A percentile compares a stretch with the other conserved stretches of the same genome.
phyloP scores from a whole-genome alignment of 1,140 invertebrate species.

The Drosophila kohkoa region DNA sequence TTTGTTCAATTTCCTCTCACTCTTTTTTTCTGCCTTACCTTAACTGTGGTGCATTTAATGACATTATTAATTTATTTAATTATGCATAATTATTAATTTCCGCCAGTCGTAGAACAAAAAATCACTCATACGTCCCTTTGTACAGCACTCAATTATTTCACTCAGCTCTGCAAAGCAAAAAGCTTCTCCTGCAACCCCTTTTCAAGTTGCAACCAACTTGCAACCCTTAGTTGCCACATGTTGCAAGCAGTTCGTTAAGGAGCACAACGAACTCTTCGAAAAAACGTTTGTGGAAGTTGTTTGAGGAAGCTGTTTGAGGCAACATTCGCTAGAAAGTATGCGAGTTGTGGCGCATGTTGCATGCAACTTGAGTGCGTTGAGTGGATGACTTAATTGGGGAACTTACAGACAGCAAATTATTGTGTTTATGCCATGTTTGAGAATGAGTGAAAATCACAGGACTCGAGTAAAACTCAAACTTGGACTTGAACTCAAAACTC shows the following conservation, averaged over 20 bases:
- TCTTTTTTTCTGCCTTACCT: constrained; percentile 6
- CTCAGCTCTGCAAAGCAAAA: not conserved
- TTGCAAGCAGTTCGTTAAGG: constrained; percentile 14
- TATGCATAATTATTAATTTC: constrained; percentile 65
- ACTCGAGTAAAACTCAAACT: not conserved
- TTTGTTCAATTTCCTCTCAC: constrained; percentile 47
- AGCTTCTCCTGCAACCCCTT: not conserved
- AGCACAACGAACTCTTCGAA: constrained; percentile 20
- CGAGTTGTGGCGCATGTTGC: constrained; percentile 10
- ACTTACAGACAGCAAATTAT: constrained; percentile 7
- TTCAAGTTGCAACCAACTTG: constrained; percentile 15
- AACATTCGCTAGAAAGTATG: constrained; percentile 3
- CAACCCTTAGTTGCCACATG: constrained; percentile 8
- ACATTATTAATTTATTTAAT: constrained; percentile 66
- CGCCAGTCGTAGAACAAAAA: constrained; percentile 1
- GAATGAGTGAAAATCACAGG: not conserved
- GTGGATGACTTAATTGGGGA: constrained; percentile 24
- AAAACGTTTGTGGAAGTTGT: not conserved
- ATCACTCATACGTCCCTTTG: constrained; percentile 7
- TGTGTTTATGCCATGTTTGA: constrained; percentile 1
- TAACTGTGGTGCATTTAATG: constrained; percentile 40
- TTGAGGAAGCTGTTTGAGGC: constrained; percentile 32
- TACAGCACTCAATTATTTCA: not conserved
- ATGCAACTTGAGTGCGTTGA: constrained; percentile 28
- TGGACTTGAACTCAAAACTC: not conserved